A percentile compares a stretch with the other conserved stretches of the same genome.
Conservation (phyloP, 2,888 invertebrate species). For the Athripsodes cinereus region DNA sequence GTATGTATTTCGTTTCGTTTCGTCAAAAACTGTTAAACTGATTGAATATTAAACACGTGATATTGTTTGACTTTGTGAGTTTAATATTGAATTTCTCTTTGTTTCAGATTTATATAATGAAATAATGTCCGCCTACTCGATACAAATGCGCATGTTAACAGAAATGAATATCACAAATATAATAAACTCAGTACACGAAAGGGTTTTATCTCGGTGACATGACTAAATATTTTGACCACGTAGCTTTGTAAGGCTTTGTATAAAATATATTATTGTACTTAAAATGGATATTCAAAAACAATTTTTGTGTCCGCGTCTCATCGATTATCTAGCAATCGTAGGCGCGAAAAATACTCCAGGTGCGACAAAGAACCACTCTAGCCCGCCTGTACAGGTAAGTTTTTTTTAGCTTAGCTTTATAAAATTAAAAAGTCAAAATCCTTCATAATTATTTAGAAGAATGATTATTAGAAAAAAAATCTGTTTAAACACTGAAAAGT, state of each 20-base stretch:
- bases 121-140: conserved; percentile 4
- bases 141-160: no score
- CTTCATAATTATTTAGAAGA: no score
- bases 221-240: not conserved
- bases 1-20: no score
- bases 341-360: conserved; percentile 74
- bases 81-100: not conserved
- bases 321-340: conserved; percentile 96
- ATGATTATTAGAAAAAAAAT: no score
- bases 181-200: not conserved
- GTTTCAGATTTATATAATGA: conserved; percentile 7
- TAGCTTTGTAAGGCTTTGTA: no score
- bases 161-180: not conserved
- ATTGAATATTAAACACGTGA: no score
- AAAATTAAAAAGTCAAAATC: no score
- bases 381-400: conserved; percentile 70
- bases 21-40: no score
- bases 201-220: conserved; percentile 12
- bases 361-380: conserved; percentile 58
- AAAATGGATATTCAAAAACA: conserved; percentile 62
- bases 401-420: no score
- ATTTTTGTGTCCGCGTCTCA: conserved; percentile 77
- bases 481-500: no score
- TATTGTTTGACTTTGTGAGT: no score
- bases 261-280: not conserved